Percentiles rank a stretch among this genome's conserved stretches.
Conservation (phyloP, 2,797 vertebrate genomes). For the Enteromius radiatus region DNA sequence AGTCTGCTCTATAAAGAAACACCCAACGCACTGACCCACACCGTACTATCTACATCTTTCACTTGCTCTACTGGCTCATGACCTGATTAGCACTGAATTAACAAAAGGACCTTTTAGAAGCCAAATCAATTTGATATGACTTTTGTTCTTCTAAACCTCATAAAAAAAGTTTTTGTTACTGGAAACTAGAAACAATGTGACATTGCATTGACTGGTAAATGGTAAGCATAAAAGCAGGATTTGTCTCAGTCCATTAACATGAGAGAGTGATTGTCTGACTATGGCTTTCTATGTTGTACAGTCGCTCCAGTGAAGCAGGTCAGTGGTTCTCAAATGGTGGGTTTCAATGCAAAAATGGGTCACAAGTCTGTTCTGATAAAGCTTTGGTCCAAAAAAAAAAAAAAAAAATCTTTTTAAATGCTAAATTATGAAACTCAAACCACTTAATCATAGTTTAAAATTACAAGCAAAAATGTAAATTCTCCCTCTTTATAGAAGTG, state of each 20-base stretch:
- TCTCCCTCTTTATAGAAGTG: not conserved
- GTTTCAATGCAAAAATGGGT: not conserved
- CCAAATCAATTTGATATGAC: not conserved
- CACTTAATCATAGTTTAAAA: not conserved
- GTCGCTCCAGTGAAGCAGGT: not conserved
- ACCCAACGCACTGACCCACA: constrained; percentile 18
- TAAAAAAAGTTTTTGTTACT: not conserved
- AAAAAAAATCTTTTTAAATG: not conserved
- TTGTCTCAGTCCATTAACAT: constrained; percentile 31
- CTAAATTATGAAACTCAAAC: not conserved
- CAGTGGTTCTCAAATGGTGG: not conserved
- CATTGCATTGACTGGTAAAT: not conserved
- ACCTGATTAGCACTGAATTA: not conserved
- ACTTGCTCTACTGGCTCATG: constrained; percentile 20
- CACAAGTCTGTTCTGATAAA: not conserved
- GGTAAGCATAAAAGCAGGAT: constrained; percentile 1
- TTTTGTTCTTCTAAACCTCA: not conserved
- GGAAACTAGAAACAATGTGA: constrained; percentile 1
- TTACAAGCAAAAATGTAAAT: not conserved
- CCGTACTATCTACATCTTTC: constrained; percentile 32
- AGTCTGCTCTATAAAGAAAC: constrained; percentile 39
- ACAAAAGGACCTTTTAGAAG: not conserved
- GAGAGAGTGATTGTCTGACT: not conserved
- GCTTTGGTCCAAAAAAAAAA: not conserved
- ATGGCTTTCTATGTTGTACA: constrained; percentile 4